Conservation (phyloP, 2,888 invertebrate genomes). For the Rhogogaster chlorosoma region DNA sequence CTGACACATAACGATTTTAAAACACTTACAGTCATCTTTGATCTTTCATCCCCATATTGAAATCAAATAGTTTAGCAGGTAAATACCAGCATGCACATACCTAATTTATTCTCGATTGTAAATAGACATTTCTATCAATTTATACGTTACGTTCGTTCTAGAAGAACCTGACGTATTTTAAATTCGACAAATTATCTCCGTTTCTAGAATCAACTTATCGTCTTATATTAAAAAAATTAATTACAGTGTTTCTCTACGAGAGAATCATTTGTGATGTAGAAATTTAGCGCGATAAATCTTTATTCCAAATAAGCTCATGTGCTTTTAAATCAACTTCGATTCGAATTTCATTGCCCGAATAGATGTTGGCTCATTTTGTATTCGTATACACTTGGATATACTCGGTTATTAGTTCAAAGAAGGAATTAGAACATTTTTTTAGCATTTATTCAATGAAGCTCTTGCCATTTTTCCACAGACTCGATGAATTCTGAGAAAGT, state of each 20-base stretch:
- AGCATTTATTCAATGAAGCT: neutral
- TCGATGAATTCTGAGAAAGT: neutral
- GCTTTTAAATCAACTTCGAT: too few relatives aligned
- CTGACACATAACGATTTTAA: constrained; percentile 19
- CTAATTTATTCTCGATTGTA: constrained; percentile 16
- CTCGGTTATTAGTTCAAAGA: neutral
- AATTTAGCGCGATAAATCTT: neutral
- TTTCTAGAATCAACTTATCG: neutral
- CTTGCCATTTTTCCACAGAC: neutral
- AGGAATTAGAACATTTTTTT: neutral
- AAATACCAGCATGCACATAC: neutral
- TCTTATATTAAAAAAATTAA: too few relatives aligned
- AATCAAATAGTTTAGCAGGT: constrained; percentile 24
- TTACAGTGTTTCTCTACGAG: neutral
- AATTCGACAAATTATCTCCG: neutral
- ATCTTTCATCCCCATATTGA: neutral
- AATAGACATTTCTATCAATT: constrained; percentile 13
- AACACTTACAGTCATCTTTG: neutral
- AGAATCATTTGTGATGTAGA: neutral
- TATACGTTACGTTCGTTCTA: constrained; percentile 2
- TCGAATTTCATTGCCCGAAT: neutral
- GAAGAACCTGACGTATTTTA: neutral
- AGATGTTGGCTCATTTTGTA: neutral
- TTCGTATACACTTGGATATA: neutral
- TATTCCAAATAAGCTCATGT: neutral